phyloP scores from a whole-genome alignment of 2,113 vertebrate genomes.

The Marcusenius ussheri region DNA sequence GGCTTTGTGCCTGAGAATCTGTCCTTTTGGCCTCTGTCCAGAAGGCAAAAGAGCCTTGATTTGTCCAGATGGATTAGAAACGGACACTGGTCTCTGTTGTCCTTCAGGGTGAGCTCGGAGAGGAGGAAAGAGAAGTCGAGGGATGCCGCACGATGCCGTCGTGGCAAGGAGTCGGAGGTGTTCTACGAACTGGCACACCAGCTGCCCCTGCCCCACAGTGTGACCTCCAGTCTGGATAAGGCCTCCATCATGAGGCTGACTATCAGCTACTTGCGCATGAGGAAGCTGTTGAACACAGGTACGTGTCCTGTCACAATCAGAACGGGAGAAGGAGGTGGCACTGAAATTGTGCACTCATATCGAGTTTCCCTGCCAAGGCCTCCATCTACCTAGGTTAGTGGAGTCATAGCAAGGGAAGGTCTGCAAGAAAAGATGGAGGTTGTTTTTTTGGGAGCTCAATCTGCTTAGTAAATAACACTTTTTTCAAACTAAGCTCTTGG shows the following conservation, averaged over 20 bases:
- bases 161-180: slow-evolving; percentile 92
- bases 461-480: neutral
- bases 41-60: slow-evolving; percentile 23
- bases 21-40: neutral
- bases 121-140: slow-evolving; percentile 91
- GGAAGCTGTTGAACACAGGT: slow-evolving; percentile 80
- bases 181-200: slow-evolving; percentile 90
- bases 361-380: neutral
- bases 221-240: slow-evolving; percentile 90
- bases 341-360: neutral
- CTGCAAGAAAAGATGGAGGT: neutral
- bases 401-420: neutral
- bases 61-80: slow-evolving; percentile 21
- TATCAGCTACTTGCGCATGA: slow-evolving; percentile 93
- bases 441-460: too few relatives aligned
- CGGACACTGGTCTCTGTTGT: neutral
- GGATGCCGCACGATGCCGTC: slow-evolving; percentile 83
- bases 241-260: slow-evolving; percentile 94
- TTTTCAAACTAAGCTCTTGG: neutral
- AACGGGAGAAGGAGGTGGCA: neutral
- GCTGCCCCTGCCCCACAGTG: slow-evolving; percentile 84
- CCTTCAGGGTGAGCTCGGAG: slow-evolving; percentile 81
- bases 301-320: slow-evolving; percentile 29
- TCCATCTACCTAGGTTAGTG: neutral
- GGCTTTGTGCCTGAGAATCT: neutral